phyloP scores from a whole-genome alignment of 2,888 invertebrate species.

The Petrolisthes manimaculis region DNA sequence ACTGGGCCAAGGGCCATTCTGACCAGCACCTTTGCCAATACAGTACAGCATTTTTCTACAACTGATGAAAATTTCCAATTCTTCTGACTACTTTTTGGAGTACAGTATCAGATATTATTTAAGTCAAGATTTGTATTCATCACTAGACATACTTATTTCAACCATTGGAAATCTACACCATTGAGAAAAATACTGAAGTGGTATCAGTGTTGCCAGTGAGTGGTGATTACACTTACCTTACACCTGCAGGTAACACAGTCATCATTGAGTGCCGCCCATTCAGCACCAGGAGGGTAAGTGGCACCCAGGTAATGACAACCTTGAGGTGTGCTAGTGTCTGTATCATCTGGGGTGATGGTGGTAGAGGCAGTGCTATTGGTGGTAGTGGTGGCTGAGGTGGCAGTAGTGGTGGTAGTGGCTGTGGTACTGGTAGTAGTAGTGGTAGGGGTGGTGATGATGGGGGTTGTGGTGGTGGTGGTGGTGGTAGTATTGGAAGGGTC shows the following conservation, averaged over 20 bases:
- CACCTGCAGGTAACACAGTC: constrained; percentile 56
- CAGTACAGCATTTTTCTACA: no score
- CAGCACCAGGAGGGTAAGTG: constrained; percentile 50
- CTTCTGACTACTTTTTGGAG: no score
- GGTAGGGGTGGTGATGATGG: constrained; percentile 40
- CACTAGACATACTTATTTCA: background rate
- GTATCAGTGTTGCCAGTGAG: background rate
- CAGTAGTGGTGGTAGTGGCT: constrained; percentile 37
- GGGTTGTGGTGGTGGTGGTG: background rate
- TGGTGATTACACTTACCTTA: constrained; percentile 34
- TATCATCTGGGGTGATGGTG: background rate
- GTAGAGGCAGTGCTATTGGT: constrained; percentile 22
- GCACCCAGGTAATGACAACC: constrained; percentile 61
- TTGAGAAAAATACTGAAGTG: background rate
- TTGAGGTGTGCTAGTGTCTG: constrained; percentile 37
- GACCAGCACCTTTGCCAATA: no score
- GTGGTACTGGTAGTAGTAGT: constrained; percentile 66
- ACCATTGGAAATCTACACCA: background rate
- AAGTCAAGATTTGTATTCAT: background rate
- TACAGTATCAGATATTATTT: no score
- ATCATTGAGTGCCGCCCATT: constrained; percentile 62
- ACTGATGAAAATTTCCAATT: no score
- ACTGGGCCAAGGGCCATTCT: no score
- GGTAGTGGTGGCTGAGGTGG: constrained; percentile 66
- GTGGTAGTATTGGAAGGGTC: constrained; percentile 26